phyloP scores from a whole-genome alignment of 2,797 vertebrate genomes.

The Parotocinclus haroldoi region DNA sequence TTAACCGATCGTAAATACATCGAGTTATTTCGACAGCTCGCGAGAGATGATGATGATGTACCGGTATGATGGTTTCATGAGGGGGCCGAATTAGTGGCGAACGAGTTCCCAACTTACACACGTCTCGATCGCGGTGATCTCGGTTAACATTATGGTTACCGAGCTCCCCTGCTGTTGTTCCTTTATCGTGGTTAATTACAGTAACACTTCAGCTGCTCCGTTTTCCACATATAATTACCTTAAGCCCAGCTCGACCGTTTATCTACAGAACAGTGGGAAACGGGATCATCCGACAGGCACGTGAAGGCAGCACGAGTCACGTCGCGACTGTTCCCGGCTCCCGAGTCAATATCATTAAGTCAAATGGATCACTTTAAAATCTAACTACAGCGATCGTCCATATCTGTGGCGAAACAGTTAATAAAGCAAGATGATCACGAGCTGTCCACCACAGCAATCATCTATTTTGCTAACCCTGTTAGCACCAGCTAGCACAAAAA shows the following conservation, averaged over 20 bases:
- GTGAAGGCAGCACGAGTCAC: conserved; percentile 30
- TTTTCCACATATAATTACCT: too few relatives aligned
- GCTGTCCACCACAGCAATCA: neutral
- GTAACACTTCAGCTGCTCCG: too few relatives aligned
- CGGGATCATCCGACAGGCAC: neutral
- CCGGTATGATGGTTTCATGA: conserved; percentile 30
- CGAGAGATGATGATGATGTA: conserved; percentile 17
- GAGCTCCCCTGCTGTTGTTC: too few relatives aligned
- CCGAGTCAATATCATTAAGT: conserved; percentile 7
- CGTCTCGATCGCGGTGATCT: too few relatives aligned
- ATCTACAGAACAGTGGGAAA: neutral
- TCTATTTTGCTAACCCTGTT: conserved; percentile 20
- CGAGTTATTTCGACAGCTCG: neutral
- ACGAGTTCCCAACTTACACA: neutral
- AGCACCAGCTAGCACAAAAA: conserved; percentile 25
- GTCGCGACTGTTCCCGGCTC: conserved; percentile 38
- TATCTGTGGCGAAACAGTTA: neutral
- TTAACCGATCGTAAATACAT: neutral
- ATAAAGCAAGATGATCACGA: neutral
- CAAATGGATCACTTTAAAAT: neutral
- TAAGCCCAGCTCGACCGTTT: too few relatives aligned
- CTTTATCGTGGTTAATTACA: too few relatives aligned
- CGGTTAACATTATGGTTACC: too few relatives aligned
- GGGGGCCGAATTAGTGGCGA: neutral
- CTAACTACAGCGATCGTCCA: too few relatives aligned